Conservation (phyloP, 2,797 vertebrate species). For the Pachyuromys duprasi region DNA sequence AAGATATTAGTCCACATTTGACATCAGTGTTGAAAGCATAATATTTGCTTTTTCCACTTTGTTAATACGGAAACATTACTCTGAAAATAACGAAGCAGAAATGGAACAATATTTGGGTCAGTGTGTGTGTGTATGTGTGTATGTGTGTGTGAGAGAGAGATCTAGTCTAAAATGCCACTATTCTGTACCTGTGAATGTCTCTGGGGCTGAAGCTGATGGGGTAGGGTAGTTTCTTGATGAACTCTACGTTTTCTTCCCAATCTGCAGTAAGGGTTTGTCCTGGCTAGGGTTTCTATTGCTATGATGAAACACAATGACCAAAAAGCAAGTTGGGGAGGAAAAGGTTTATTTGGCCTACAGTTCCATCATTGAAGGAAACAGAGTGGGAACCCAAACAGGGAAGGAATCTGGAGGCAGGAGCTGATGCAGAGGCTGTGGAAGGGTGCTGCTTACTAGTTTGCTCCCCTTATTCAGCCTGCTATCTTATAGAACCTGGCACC, state of each 20-base stretch:
- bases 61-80: background rate
- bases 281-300: background rate
- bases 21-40: background rate
- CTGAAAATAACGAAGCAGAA: slow-evolving; percentile 28
- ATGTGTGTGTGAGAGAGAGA: background rate
- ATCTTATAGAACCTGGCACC: background rate
- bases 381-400: background rate
- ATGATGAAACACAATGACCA: background rate
- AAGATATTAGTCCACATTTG: background rate
- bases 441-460: background rate
- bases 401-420: background rate
- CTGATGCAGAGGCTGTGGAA: no score
- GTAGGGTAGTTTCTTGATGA: background rate
- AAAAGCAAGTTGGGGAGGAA: background rate
- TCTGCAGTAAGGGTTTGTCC: slow-evolving; percentile 58
- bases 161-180: background rate
- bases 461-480: background rate
- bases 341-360: background rate
- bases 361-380: background rate
- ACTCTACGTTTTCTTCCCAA: slow-evolving; percentile 18
- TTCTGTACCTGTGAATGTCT: background rate
- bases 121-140: background rate
- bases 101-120: background rate
- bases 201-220: background rate
- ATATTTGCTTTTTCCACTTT: background rate